Base-by-base conservation (phyloP, 2,888 invertebrate species). In the Drosophila prolongata region DNA sequence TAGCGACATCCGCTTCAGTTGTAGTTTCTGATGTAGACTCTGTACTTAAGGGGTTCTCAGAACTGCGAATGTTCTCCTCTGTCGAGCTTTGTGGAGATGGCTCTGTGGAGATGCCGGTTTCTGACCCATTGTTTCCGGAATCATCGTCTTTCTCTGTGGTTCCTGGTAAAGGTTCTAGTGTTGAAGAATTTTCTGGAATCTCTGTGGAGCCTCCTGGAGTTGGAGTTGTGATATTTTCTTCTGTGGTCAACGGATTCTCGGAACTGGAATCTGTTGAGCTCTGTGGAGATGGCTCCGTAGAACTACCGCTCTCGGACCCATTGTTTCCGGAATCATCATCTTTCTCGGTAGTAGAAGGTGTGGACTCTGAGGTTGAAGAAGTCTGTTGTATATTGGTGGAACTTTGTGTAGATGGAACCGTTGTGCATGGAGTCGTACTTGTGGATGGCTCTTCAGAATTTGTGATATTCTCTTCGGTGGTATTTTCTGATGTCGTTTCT, bases 251-350 rank as follows among this genome's bases (percentile, higher is more conserved):
- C 6, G 50, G 35, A 1, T 16, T 19, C 0, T 19, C 19, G 13
- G 37, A 37, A 37, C 37, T 37, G 13, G 37, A n/a, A 11, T 19
- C 19, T 3, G 19, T 19, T 1, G 52, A 14, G 11, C 35, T 53
- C 11, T 46, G 16, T 10, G 4, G 19, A 19, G 19, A 19, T 19
- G 19, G 19, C 19, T 19, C 19, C 19, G 19, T 19, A 19, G 19
- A 19, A 19, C 2, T 19, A 19, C 19, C 34, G 34, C 24, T 55
- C 27, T 55, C 43, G 8, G 56, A 60, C 1, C 57, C 57, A 16
- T 2, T 43, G 3, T 37, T 19, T 27, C 57, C 57, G 2, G 50
- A 49, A 14, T 35, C 37, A 6, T 6, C 13, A 3, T 14, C 54
- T 8, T 35, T 42, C 34, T 16, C 27, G 2, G 58, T 47, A 1